Evolutionary conservation across 2,888 invertebrate genomes (phyloP), one percentile per base, ranked within the genome.

Genomic region (Drosophila nigritarsus): DNA sequence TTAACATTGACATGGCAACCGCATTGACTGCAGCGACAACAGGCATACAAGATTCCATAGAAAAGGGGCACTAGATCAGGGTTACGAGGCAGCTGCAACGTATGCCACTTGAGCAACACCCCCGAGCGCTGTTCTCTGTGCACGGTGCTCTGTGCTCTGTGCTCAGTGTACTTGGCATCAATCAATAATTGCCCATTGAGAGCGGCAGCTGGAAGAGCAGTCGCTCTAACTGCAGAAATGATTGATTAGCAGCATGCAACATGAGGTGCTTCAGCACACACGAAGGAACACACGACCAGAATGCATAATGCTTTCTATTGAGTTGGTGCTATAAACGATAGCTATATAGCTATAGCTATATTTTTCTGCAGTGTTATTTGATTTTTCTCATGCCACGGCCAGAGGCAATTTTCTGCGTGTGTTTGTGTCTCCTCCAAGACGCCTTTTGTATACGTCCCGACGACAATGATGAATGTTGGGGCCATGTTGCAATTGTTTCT

Each of bases 151-250:
- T 61, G 42, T 66, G 63, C 53, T 61, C 50, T 73, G 89, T 87
- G 83, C 90, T 38, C 4, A 13, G 90, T 86, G 87, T 89, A 86
- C 90, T 90, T 83, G 90, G 73, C 80, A 82, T 89, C 91, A 90
- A 89, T 89, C 91, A 90, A 89, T 90, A 89, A 90, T 90, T 90
- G 91, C 91, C 87, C 90, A 90, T 83, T 85, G 89, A 89, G 72
- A 61, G 87, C 89, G 80, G 75, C 83, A 76, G 87, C 78, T 88
- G 89, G 87, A 90, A 84, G 80, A 80, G 69, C 76, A 72, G 69
- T 63, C 61, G 71, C 73, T 75, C 53, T 50, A 73, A 62, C 81
- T 67, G 81, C 78, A 77, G 78, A 69, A 83, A 75, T 83, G 89
- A 90, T 90, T 87, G 87, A 87, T 87, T 90, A 87, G 87, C 88